Percentiles rank a stretch among this genome's conserved stretches.
These are phyloP conservation scores for Dasyornis broadbenti DNA, from an alignment of 2,113 vertebrate species.

Conservation along the genomic window DNA sequence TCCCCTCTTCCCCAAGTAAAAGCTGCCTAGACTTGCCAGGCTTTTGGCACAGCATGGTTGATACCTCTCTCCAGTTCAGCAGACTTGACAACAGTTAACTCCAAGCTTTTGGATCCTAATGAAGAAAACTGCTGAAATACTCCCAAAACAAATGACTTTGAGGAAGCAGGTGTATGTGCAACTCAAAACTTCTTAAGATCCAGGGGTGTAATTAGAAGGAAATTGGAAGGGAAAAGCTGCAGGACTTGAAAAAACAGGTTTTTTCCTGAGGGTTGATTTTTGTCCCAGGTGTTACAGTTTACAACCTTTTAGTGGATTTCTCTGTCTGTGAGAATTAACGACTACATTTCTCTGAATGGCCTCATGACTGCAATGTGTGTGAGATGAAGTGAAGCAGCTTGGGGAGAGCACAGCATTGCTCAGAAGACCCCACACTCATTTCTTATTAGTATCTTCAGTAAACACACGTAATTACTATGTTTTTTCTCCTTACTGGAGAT, in stretches of 20 bases:
- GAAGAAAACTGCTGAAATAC: slow-evolving; percentile 29
- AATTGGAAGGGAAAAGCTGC: not conserved
- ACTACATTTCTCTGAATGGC: not conserved
- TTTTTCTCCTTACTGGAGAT: not conserved
- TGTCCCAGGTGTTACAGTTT: not conserved
- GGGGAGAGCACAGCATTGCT: not conserved
- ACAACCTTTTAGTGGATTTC: not conserved
- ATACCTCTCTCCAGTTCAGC: not conserved
- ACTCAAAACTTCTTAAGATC: not conserved
- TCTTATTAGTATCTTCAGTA: not conserved
- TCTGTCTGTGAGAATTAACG: not conserved
- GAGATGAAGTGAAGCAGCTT: not conserved
- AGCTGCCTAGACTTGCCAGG: not conserved
- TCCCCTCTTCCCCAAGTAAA: not conserved
- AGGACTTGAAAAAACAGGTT: slow-evolving; percentile 10
- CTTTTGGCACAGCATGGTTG: not conserved
- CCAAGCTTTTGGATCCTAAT: not conserved
- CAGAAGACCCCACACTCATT: not conserved
- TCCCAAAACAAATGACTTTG: not conserved
- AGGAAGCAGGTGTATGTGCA: not conserved
- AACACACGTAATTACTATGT: not conserved
- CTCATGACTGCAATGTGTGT: not conserved
- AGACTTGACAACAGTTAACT: not conserved
- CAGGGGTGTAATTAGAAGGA: not conserved
- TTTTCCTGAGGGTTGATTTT: not conserved